Conservation (phyloP, 2,888 invertebrate genomes). For the Pilophorus perplexus region DNA sequence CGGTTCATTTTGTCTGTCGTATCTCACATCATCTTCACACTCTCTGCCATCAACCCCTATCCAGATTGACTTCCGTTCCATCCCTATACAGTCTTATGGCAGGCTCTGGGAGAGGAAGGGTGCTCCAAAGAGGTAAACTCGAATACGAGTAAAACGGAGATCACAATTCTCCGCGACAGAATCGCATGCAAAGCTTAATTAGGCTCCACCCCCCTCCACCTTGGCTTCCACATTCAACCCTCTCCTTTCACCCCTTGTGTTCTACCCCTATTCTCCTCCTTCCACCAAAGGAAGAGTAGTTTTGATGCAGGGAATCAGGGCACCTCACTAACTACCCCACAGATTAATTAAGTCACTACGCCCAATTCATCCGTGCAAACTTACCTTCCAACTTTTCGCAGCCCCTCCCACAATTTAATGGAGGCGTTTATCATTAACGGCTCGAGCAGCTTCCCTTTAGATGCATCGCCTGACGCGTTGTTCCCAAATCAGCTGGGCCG, state of each 20-base stretch:
- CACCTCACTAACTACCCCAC: not conserved
- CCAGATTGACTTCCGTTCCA: too few species aligned
- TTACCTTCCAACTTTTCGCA: not conserved
- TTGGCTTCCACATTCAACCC: not conserved
- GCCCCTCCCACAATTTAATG: not conserved
- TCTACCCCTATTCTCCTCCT: not conserved
- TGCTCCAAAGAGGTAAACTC: not conserved
- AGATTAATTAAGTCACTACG: constrained; percentile 9
- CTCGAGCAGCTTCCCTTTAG: too few species aligned
- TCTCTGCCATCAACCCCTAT: too few species aligned
- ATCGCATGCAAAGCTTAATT: constrained; percentile 17
- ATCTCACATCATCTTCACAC: too few species aligned
- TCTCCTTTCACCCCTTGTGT: not conserved
- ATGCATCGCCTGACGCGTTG: too few species aligned
- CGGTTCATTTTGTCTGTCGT: too few species aligned
- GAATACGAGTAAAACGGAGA: not conserved
- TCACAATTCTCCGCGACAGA: constrained; percentile 18
- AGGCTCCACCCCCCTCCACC: not conserved
- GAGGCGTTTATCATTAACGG: too few species aligned
- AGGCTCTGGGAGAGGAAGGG: not conserved
- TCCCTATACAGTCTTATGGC: too few species aligned
- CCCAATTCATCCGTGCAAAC: constrained; percentile 8
- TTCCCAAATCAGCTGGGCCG: too few species aligned
- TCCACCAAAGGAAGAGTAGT: not conserved
- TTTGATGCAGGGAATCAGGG: not conserved